A percentile compares a stretch with the other conserved stretches of the same genome.
Conservation (phyloP, 2,113 vertebrate genomes). For the Notarius lentiginosus region DNA sequence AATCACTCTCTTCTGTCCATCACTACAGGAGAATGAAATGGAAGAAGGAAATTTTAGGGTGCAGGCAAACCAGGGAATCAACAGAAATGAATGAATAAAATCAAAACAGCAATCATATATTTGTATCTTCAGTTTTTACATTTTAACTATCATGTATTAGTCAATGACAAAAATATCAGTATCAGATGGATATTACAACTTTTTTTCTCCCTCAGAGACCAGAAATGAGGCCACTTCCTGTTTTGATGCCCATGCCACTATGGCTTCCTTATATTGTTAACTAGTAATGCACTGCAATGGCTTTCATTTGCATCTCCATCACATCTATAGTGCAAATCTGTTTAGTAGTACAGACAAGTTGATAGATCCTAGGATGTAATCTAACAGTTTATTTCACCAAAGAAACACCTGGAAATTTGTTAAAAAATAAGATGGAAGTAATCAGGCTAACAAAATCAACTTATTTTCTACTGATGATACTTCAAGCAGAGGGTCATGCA, state of each 20-base stretch:
- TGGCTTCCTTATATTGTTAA: background rate
- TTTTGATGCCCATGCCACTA: background rate
- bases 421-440: background rate
- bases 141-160: background rate
- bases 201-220: background rate
- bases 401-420: background rate
- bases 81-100: background rate
- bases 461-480: background rate
- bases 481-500: background rate
- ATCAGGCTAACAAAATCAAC: slow-evolving; percentile 6
- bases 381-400: background rate
- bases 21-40: background rate
- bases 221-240: slow-evolving; percentile 12
- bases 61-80: background rate
- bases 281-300: background rate
- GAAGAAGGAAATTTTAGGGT: background rate
- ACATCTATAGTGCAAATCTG: background rate
- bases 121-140: background rate
- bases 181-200: background rate
- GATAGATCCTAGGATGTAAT: background rate
- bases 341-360: background rate
- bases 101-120: background rate
- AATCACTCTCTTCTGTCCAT: background rate
- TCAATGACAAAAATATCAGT: background rate
- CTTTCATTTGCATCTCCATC: background rate